A percentile compares a stretch with the other conserved stretches of the same genome.
Evolutionary conservation across 92 coral and sea anemone species (phyloP).

Genomic region (Phenganax marumi): DNA sequence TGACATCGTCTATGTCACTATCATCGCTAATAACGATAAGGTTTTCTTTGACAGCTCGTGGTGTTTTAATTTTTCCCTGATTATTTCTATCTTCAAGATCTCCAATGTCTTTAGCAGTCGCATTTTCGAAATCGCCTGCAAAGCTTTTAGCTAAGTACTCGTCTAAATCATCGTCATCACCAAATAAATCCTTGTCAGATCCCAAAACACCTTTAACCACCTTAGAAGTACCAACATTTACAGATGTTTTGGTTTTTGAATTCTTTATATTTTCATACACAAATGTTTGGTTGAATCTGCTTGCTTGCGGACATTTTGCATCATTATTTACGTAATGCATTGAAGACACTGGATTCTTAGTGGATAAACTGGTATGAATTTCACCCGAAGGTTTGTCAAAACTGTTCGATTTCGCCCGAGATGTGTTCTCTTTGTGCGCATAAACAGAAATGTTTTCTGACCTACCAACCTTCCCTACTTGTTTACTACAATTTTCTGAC

Average conservation of each 20-base stretch:
- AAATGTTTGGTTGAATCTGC: neutral
- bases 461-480: neutral
- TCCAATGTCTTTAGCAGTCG: neutral
- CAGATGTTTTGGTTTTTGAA: neutral
- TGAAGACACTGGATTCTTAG: neutral
- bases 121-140: neutral
- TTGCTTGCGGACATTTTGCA: neutral
- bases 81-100: neutral
- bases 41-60: neutral
- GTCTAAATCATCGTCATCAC: neutral
- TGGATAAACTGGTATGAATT: neutral
- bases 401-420: neutral
- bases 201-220: neutral
- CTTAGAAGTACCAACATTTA: neutral
- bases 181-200: conserved; percentile 12
- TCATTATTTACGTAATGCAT: neutral
- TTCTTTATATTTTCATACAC: neutral
- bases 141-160: conserved; percentile 1
- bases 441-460: neutral
- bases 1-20: conserved; percentile 8
- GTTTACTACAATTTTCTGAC: neutral
- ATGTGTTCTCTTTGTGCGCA: neutral
- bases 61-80: neutral
- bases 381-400: neutral
- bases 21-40: neutral